phyloP scores from a whole-genome alignment of 2,113 vertebrate genomes.

The Azemiops feae region DNA sequence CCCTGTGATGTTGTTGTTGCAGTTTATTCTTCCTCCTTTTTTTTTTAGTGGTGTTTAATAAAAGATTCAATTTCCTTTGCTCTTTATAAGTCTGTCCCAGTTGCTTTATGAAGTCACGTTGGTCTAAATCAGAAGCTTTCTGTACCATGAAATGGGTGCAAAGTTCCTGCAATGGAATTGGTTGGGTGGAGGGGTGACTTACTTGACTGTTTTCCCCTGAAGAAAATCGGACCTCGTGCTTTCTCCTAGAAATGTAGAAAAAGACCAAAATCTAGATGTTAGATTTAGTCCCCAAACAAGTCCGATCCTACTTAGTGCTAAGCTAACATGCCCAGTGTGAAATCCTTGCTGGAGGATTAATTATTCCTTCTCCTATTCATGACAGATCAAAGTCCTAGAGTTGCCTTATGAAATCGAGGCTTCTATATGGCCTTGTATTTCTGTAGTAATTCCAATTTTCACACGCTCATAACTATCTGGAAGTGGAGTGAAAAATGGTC shows the following conservation, averaged over 20 bases:
- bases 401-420: neutral
- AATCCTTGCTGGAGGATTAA: neutral
- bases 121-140: neutral
- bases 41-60: neutral
- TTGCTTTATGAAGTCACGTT: neutral
- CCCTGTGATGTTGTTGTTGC: too few relatives aligned
- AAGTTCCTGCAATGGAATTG: neutral
- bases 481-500: neutral
- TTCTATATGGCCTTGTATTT: too few relatives aligned
- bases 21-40: neutral
- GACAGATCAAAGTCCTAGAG: neutral
- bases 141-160: neutral
- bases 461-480: neutral
- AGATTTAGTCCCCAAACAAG: too few relatives aligned
- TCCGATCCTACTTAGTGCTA: neutral
- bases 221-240: neutral
- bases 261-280: neutral
- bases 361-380: neutral
- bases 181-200: neutral
- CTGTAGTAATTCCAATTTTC: neutral
- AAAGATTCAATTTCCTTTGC: neutral
- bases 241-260: neutral
- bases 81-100: neutral
- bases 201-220: neutral
- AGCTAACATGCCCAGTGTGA: neutral